A percentile compares a stretch with the other conserved stretches of the same genome.
These are phyloP conservation scores for Drosophila lacertosa DNA, from an alignment of 1,140 invertebrate genomes.

Conservation along the genomic window DNA sequence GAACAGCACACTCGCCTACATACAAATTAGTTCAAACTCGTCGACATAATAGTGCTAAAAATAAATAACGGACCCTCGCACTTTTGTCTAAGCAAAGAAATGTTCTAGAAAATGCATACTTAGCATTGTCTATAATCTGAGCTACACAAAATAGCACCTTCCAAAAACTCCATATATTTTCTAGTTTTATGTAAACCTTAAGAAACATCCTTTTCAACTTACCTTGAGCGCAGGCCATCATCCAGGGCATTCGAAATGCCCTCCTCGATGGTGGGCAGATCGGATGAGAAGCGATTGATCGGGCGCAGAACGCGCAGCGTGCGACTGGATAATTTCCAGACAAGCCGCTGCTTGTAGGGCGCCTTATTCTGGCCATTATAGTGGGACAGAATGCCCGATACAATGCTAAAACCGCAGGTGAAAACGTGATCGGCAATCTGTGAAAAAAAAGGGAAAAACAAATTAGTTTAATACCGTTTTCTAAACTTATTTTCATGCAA, in stretches of 20 bases:
- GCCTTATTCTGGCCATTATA: conserved; percentile 89
- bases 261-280: conserved; percentile 90
- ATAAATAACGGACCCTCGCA: conserved; percentile 39
- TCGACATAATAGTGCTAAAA: conserved; percentile 58
- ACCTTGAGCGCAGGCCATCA: conserved; percentile 82
- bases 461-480: too few species aligned
- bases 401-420: conserved; percentile 86
- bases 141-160: background rate
- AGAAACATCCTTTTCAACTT: too few species aligned
- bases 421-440: conserved; percentile 89
- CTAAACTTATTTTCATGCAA: too few species aligned
- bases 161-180: background rate
- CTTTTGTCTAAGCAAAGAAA: conserved; percentile 9
- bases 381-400: conserved; percentile 87
- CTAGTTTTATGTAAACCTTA: too few species aligned
- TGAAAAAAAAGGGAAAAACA: too few species aligned
- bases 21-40: conserved; percentile 48
- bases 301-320: conserved; percentile 89
- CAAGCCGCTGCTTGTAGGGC: conserved; percentile 89
- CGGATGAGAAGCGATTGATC: conserved; percentile 89
- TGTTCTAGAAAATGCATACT: conserved; percentile 9
- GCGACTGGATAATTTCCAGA: conserved; percentile 88
- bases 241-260: conserved; percentile 79
- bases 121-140: background rate
- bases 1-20: conserved; percentile 54